Evolutionary conservation across 30 jellyfish, hydroid and myxozoan species (phyloP).

Genomic region (Clytia hemisphaerica): DNA sequence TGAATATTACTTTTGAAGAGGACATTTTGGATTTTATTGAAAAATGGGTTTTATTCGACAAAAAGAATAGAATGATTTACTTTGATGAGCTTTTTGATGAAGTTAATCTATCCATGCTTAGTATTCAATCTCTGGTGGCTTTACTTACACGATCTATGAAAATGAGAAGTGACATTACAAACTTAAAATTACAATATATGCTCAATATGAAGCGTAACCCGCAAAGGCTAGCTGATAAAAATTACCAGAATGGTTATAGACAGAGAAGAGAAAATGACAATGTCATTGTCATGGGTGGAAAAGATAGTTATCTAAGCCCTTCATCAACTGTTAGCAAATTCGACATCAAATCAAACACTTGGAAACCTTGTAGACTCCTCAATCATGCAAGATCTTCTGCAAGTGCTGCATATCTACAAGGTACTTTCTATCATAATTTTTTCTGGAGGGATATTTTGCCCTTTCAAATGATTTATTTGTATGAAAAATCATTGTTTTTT

Average conservation of each 20-base stretch:
- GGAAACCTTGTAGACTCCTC: slow-evolving; percentile 48
- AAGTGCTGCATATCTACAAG: slow-evolving; percentile 66
- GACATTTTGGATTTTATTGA: slow-evolving; percentile 63
- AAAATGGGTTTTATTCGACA: slow-evolving; percentile 54
- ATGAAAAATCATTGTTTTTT: no score
- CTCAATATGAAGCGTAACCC: slow-evolving; percentile 50
- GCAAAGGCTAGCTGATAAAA: slow-evolving; percentile 32
- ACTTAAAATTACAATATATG: slow-evolving; percentile 25
- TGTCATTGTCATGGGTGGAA: slow-evolving; percentile 71
- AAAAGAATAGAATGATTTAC: slow-evolving; percentile 42
- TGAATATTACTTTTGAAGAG: slow-evolving; percentile 64
- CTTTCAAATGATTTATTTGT: neutral
- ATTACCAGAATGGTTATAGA: slow-evolving; percentile 25
- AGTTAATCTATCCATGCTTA: slow-evolving; percentile 43
- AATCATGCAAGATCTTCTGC: slow-evolving; percentile 60
- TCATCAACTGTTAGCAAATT: slow-evolving; percentile 46
- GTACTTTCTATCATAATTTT: slow-evolving; percentile 23
- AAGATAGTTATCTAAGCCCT: slow-evolving; percentile 51
- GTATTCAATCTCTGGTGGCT: slow-evolving; percentile 37
- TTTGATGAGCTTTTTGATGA: slow-evolving; percentile 46
- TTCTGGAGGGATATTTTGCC: neutral
- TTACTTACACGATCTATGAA: no score
- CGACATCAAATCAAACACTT: slow-evolving; percentile 20
- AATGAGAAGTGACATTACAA: no score
- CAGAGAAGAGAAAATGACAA: slow-evolving; percentile 53